Percentiles rank a stretch among this genome's conserved stretches.
These are phyloP conservation scores for Leguminivora glycinivorella DNA, from an alignment of 1,140 invertebrate species.

Conservation along the genomic window DNA sequence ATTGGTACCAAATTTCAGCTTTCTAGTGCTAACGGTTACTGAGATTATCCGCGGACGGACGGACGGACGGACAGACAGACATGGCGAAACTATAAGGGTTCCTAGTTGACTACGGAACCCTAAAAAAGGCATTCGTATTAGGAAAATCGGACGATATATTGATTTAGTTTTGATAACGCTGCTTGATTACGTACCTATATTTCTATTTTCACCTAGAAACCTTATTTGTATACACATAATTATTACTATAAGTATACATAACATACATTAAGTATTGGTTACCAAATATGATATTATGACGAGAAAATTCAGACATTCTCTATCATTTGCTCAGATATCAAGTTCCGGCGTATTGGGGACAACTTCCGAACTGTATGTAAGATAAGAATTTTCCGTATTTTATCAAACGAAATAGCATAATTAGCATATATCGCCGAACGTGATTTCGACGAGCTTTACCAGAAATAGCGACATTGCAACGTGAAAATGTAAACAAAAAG, in stretches of 20 bases:
- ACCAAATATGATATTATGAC: neutral
- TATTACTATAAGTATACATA: neutral
- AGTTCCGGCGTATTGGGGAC: neutral
- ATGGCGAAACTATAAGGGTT: too few species aligned
- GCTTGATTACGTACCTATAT: too few species aligned
- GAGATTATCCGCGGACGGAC: too few species aligned
- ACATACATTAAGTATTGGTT: neutral
- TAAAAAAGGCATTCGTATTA: too few species aligned
- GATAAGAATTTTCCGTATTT: neutral
- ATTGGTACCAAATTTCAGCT: too few species aligned
- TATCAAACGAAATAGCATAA: neutral
- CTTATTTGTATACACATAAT: too few species aligned
- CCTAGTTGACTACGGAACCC: too few species aligned
- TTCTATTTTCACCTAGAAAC: too few species aligned
- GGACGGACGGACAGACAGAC: too few species aligned
- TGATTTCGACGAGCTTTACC: conserved; percentile 4
- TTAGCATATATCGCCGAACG: neutral
- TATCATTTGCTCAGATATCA: neutral
- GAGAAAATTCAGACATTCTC: neutral
- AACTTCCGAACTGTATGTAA: neutral
- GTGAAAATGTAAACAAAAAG: conserved; percentile 7
- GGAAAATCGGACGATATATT: too few species aligned
- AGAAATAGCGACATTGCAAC: neutral
- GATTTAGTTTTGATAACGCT: too few species aligned
- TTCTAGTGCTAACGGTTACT: too few species aligned